Base-by-base conservation (phyloP, 23 tunicate species). In the Aplidium turbinatum region DNA sequence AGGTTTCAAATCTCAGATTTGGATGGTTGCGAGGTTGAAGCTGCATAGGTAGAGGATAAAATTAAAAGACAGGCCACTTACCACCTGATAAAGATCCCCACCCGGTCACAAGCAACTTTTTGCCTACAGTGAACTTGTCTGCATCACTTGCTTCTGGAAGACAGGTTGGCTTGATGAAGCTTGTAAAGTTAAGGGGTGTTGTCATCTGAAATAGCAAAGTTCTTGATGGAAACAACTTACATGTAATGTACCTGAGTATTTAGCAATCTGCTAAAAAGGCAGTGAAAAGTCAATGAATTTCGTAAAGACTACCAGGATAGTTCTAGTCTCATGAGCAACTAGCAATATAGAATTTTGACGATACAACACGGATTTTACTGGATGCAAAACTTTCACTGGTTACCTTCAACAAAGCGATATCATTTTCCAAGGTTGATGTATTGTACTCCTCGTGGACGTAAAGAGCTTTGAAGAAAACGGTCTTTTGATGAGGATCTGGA, bases 371-470 rank as follows among this genome's bases (percentile, higher is more conserved):
- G n/a, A n/a, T n/a, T n/a, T n/a, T n/a, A n/a, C n/a, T n/a, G n/a
- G n/a, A n/a, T n/a, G n/a, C n/a, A n/a, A n/a, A n/a, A n/a, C n/a
- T n/a, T n/a, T n/a, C n/a, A n/a, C n/a, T n/a, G 7, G 57, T 61
- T 47, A 60, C 87, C 70, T 82, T 72, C 65, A 82, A 40, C 38
- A 82, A 30, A 30, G 87, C 61, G 22, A 82, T 82, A 68, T 82
- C 87, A 53, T 82, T 72, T 0, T 54, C 58, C 3, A 73, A 38
- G 0, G 79, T 61, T 4, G 19, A 32, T 5, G 27, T 21, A 34
- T 60, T 57, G 62, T 70, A 82, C 28, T 21, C 18, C 47, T 73
- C 73, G 35, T 82, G 87, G 29, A 50, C 53, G 11, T 46, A 21
- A 22, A 78, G n/a, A n/a, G n/a, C n/a, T n/a, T n/a, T n/a, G n/a